phyloP scores from a whole-genome alignment of 2,113 vertebrate genomes.

The Calidris pygmaea region DNA sequence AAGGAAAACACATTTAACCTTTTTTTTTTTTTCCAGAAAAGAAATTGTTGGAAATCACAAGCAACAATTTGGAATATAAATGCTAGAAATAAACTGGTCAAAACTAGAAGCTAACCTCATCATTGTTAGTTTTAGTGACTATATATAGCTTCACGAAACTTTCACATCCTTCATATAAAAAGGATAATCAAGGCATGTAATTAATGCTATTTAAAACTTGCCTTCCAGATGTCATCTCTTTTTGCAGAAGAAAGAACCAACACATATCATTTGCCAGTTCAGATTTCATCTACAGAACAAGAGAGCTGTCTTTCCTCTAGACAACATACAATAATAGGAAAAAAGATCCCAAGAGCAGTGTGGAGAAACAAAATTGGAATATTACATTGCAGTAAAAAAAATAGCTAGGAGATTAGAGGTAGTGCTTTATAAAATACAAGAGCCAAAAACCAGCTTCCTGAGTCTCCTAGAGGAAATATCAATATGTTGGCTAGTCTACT shows the following conservation, averaged over 20 bases:
- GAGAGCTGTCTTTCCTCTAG: neutral
- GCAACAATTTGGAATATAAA: neutral
- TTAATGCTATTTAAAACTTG: neutral
- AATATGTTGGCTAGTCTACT: slow-evolving; percentile 5
- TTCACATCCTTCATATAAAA: neutral
- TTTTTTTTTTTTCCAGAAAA: neutral
- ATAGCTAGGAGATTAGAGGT: neutral
- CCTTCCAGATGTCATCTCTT: neutral
- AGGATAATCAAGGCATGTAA: neutral
- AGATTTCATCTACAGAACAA: neutral
- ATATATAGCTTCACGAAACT: neutral
- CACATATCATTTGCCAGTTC: neutral
- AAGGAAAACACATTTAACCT: neutral
- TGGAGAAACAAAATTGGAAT: slow-evolving; percentile 1
- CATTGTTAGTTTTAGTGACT: neutral
- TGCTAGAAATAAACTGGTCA: neutral
- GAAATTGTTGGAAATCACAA: neutral
- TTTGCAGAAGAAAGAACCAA: neutral
- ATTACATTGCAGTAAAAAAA: neutral
- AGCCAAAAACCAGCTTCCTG: neutral
- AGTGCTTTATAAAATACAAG: slow-evolving; percentile 11
- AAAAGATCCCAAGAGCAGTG: neutral
- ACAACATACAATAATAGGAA: neutral
- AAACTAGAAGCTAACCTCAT: neutral
- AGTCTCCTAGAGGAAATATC: slow-evolving; percentile 29